A percentile compares a stretch with the other conserved stretches of the same genome.
phyloP scores from a whole-genome alignment of 2,797 vertebrate species.

The Bradypus variegatus region DNA sequence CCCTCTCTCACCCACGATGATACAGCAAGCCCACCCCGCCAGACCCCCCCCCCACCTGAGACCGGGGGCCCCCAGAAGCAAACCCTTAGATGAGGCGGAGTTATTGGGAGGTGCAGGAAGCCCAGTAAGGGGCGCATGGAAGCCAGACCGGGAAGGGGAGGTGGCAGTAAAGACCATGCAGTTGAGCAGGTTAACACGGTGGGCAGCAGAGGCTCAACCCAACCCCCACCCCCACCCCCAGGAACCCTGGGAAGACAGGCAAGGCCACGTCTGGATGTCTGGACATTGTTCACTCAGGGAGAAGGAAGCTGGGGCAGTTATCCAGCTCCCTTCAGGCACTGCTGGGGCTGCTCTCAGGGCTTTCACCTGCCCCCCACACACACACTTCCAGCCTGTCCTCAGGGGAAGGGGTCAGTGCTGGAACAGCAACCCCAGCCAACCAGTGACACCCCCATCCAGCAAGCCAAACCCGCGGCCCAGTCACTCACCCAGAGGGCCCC shows the following conservation, averaged over 20 bases:
- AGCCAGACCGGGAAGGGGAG: neutral
- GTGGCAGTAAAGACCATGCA: too few species aligned
- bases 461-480: neutral
- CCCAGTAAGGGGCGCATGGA: rapidly evolving
- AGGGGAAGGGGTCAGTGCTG: neutral
- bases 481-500: neutral
- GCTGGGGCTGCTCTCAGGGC: neutral
- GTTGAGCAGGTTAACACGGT: too few species aligned
- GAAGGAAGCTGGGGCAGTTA: too few species aligned
- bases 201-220: neutral
- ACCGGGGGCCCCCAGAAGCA: neutral
- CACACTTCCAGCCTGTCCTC: too few species aligned
- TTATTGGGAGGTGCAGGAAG: too few species aligned
- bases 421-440: neutral
- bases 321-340: neutral
- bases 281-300: too few species aligned
- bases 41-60: neutral
- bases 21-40: neutral
- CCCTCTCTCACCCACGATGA: neutral
- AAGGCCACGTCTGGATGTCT: rapidly evolving
- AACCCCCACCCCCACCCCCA: rapidly evolving
- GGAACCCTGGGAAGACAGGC: neutral
- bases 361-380: too few species aligned
- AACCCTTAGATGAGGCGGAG: neutral
- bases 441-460: too few species aligned